Base-by-base conservation (phyloP, 2,113 vertebrate species). In the Anthoscopus minutus region DNA sequence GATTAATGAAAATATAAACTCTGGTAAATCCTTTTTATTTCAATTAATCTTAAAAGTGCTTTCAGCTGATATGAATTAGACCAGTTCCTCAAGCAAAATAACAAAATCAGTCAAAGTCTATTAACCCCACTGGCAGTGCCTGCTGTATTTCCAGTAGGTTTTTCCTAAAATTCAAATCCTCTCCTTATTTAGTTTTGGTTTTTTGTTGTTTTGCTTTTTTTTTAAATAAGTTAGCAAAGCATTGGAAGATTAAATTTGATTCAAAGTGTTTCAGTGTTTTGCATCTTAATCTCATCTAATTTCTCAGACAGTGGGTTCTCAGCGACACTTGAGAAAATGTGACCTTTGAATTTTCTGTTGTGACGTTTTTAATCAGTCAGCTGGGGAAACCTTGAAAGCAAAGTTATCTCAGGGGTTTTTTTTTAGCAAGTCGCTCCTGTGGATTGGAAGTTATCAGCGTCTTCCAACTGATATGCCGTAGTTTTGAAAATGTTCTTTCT, bases 261-360 rank as follows among this genome's bases (percentile, higher is more conserved):
- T 93, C 73, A 45, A 24, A 48, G 73, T 14, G 5, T 77, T 47
- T 73, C 70, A 51, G 27, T 30, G 50, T 42, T 96, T 93, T 94
- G 86, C 66, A 51, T 92, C 78, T 89, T 86, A 90, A 86, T 86
- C 67, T 66, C 76, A 19, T 76, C 33, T 81, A 67, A 66, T 88
- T 96, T 67, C 85, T 86, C 76, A 83, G 80, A 78, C 31, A 86
- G 71, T 13, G 17, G 20, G 24, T 82, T 92, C 86, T 66, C 73
- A 64, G 66, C 1, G 0, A 71, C 87, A 61, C 92, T 82, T 88
- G 81, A 87, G 94, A 38, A 92, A 87, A 88, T 79, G 56, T 93
- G 94, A 96, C 95, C 89, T 95, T 96, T 96, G 86, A 67, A 88
- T 93, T 86, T 91, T 94, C 82, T 86, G 71, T 81, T 90, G 53